Percentiles rank a stretch among this genome's conserved stretches.
Conservation (phyloP, 2,888 invertebrate species). For the Diarsia brunnea region DNA sequence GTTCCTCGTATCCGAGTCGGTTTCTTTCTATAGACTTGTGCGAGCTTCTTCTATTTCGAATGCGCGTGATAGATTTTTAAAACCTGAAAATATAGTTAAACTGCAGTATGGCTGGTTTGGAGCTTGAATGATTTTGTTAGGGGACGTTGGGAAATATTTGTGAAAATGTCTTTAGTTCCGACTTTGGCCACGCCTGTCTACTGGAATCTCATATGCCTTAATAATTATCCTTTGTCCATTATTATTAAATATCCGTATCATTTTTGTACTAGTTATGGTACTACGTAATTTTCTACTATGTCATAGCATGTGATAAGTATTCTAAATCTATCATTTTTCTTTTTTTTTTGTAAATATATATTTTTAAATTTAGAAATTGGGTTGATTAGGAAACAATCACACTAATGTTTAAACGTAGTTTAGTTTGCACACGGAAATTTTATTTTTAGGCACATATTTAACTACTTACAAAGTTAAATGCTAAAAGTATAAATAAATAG, state of each 20-base stretch:
- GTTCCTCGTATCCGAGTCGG: no score
- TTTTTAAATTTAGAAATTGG: slow-evolving; percentile 18
- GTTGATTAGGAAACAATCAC: slow-evolving; percentile 37
- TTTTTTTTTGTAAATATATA: slow-evolving; percentile 26
- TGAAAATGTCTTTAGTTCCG: neutral
- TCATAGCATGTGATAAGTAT: slow-evolving; percentile 46
- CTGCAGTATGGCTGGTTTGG: neutral
- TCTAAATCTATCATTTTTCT: slow-evolving; percentile 15
- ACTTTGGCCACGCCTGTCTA: neutral
- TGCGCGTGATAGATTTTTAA: neutral
- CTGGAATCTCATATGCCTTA: slow-evolving; percentile 15
- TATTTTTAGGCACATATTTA: slow-evolving; percentile 47
- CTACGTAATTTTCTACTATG: slow-evolving; percentile 26
- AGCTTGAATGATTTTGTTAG: neutral
- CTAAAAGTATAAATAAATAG: slow-evolving; percentile 4
- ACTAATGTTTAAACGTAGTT: slow-evolving; percentile 53
- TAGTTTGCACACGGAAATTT: slow-evolving; percentile 56
- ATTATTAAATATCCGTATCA: slow-evolving; percentile 1
- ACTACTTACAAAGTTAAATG: slow-evolving; percentile 33
- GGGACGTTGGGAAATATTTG: neutral
- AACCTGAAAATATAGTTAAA: neutral
- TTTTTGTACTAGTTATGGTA: neutral
- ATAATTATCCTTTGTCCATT: slow-evolving; percentile 22
- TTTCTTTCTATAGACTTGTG: neutral
- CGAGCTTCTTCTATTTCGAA: neutral